Evolutionary conservation across 2,888 invertebrate species (phyloP), one percentile per base, ranked within the genome.

Genomic region (Sepiola atlantica): DNA sequence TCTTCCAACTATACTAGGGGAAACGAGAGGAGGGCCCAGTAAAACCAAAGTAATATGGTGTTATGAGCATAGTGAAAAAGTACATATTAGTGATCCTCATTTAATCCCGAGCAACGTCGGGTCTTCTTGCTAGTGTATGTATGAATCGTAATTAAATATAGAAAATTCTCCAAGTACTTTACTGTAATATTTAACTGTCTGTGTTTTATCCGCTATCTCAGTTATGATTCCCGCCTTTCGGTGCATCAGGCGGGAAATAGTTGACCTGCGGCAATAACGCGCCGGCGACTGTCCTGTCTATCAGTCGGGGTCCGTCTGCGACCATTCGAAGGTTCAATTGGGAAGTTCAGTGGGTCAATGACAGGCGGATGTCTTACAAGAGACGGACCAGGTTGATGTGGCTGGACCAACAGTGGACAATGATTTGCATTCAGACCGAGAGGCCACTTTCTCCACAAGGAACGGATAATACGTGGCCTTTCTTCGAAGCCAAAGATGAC

Each of bases 391-490:
- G 77, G 77, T 77, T n/a, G n/a, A 77, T n/a, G 77, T 77, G 77
- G 77, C 77, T 77, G 77, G 77, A 77, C n/a, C 8, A 77, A 77
- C 77, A 77, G n/a, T 77, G 77, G 77, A 77, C 77, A 77, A 77
- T 77, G 77, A 77, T 77, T 77, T 77, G 77, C n/a, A 77, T 77
- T 77, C 77, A 77, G 32, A n/a, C 32, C n/a, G n/a, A n/a, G 32
- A 77, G 14, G n/a, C 77, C 32, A 20, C 77, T 32, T 14, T 77
- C n/a, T 32, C 12, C 77, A 77, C 77, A n/a, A 45, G 45, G 45
- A n/a, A 16, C 77, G 18, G 77, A 77, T 77, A 77, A 77, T n/a
- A 77, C 77, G n/a, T n/a, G n/a, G n/a, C 10, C 1, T 45, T 45
- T 77, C 77, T 2, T 32, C 77, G n/a, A 16, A 77, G 28, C 28